Conservation (phyloP, 2,888 invertebrate genomes). For the Blastobasis lacticolella region DNA sequence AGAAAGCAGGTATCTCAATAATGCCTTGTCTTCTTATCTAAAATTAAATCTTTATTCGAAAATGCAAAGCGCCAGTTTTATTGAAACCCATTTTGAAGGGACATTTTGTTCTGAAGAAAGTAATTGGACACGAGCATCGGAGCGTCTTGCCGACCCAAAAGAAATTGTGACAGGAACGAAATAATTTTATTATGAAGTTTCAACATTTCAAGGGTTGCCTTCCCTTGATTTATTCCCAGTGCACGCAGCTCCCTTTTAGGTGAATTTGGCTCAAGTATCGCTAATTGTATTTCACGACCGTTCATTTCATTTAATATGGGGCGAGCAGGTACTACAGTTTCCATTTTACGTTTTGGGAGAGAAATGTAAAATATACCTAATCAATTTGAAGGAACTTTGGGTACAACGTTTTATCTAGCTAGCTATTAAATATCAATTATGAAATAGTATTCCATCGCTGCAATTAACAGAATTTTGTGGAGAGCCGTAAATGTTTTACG, state of each 20-base stretch:
- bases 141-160: conserved; percentile 37
- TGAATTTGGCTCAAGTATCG: neutral
- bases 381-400: too few relatives aligned
- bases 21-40: conserved; percentile 41
- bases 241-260: neutral
- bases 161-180: conserved; percentile 42
- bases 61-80: conserved; percentile 40
- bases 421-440: too few relatives aligned
- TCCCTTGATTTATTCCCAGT: conserved; percentile 1
- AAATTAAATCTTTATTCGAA: conserved; percentile 58
- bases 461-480: too few relatives aligned
- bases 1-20: conserved; percentile 3
- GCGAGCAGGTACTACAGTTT: too few relatives aligned
- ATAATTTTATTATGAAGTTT: conserved; percentile 48
- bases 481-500: too few relatives aligned
- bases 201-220: conserved; percentile 23
- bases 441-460: too few relatives aligned
- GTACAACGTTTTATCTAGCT: too few relatives aligned
- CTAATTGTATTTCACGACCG: neutral
- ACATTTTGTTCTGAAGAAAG: conserved; percentile 52
- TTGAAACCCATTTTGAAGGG: conserved; percentile 37
- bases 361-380: too few relatives aligned
- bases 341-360: too few relatives aligned
- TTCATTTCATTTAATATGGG: neutral
- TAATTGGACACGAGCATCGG: conserved; percentile 49